Base-by-base conservation (phyloP, 2,888 invertebrate species). In the Polydrusus cervinus region DNA sequence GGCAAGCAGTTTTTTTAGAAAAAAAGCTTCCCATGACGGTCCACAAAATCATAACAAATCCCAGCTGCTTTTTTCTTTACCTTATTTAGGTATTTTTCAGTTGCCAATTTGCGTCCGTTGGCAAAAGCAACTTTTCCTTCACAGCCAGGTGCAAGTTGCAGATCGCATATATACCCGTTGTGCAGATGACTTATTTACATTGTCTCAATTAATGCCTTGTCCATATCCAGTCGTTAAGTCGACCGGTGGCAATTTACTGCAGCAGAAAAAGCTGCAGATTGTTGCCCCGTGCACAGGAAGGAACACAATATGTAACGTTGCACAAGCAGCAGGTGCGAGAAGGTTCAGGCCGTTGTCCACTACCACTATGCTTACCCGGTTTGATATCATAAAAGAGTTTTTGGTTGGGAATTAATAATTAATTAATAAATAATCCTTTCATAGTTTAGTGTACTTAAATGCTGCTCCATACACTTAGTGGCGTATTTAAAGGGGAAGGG, bases 151-250 rank as follows among this genome's bases (percentile, higher is more conserved):
- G 75, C 70, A 71, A 57, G 47, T 64, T 49, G 45, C 45, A 34
- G 57, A 65, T 64, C 55, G 13, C 45, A 57, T 13, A 75, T 25
- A 25, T 60, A 65, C 51, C 60, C 71, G 66, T 75, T 66, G 25
- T 67, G 71, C 75, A 75, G 75, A 71, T 75, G 75, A 71, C 74
- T 74, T 69, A 74, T 74, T 74, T 69, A 69, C 71, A 75, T 75
- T 75, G 71, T 65, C 75, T 67, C 74, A 64, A 68, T 74, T 69
- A 69, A 69, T 69, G 64, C 57, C 34, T 66, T 67, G 18, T 53
- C 70, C 65, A 74, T 70, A 70, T 74, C 70, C 51, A 61, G 75
- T 71, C 75, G 71, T 70, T 71, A 70, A 71, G 70, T 66, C 75
- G 65, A 71, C 66, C 65, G 75, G 65, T 65, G 66, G 66, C 55